Evolutionary conservation across 2,113 vertebrate genomes (phyloP), one percentile per base, ranked within the genome.

Genomic region (Nanorana parkeri): DNA sequence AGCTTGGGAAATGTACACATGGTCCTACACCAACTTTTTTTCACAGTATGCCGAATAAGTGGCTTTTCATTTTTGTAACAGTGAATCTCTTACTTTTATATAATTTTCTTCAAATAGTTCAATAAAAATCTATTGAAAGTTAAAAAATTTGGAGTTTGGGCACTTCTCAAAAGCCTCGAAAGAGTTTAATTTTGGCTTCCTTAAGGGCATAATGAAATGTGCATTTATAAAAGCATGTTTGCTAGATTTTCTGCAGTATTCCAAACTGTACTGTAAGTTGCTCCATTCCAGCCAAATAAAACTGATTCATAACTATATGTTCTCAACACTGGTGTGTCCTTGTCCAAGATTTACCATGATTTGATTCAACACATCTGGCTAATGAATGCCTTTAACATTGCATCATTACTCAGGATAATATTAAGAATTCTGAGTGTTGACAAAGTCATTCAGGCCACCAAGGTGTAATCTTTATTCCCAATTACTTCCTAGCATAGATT

Each of bases 361-460:
- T 71, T 84, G 29, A 67, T 84, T 65, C 66, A 71, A 73, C 52
- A 68, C 79, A 81, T 88, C 84, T 55, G 75, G 86, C 68, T 79
- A 79, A 85, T 75, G 65, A 81, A 17, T 72, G 21, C 61, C 21
- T 81, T 86, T 75, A 74, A 72, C 0, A 15, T 80, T 86, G 67
- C 77, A 86, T 76, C 78, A 87, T 78, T 87, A 79, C 71, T 74
- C 77, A 29, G 5, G 63, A n/a, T 20, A 80, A 81, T 21, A 80
- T 24, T 87, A 24, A 83, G 77, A 85, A 32, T 80, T 52, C 63
- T 63, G 41, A 20, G 85, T n/a, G 63, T 17, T 83, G 84, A 86
- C 74, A 81, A 77, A 85, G n/a, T 28, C 29, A 79, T 86, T 83
- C 77, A 64, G 86, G 78, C 17, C 72, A 79, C 87, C 60, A 77